These are phyloP conservation scores for Holothuria glaberrima DNA, from an alignment of 35 echinoderm and acorn worm species.

Conservation along the genomic window DNA sequence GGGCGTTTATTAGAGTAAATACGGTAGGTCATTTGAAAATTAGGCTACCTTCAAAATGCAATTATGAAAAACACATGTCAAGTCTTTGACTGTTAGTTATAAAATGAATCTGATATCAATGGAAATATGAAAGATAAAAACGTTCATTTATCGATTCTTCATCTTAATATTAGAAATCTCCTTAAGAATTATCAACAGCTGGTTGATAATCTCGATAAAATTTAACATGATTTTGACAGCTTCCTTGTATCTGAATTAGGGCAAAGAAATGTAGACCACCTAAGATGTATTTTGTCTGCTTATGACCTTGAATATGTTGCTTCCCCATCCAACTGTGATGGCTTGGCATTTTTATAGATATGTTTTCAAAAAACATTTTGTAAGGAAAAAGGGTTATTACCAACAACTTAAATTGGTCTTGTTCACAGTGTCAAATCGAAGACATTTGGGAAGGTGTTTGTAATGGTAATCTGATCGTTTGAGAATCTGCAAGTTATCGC, in stretches of 20 bases:
- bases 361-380: not conserved
- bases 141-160: not conserved
- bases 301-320: constrained; percentile 1
- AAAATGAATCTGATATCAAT: not conserved
- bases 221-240: not conserved
- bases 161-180: not conserved
- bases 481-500: not conserved
- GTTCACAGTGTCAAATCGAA: constrained; percentile 3
- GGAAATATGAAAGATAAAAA: not conserved
- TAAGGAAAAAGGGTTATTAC: not conserved
- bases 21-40: not conserved
- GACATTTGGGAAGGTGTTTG: not conserved
- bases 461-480: not conserved
- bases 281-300: not conserved
- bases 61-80: not conserved
- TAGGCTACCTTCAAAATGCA: not conserved
- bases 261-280: not conserved
- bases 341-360: constrained; percentile 11
- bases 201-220: not conserved
- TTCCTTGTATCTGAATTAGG: not conserved
- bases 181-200: not conserved
- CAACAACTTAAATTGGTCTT: not conserved
- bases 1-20: too few species aligned
- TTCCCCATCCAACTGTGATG: not conserved
- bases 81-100: not conserved